Base-by-base conservation (phyloP, 64 coral and sea anemone genomes). In the Porites lutea region DNA sequence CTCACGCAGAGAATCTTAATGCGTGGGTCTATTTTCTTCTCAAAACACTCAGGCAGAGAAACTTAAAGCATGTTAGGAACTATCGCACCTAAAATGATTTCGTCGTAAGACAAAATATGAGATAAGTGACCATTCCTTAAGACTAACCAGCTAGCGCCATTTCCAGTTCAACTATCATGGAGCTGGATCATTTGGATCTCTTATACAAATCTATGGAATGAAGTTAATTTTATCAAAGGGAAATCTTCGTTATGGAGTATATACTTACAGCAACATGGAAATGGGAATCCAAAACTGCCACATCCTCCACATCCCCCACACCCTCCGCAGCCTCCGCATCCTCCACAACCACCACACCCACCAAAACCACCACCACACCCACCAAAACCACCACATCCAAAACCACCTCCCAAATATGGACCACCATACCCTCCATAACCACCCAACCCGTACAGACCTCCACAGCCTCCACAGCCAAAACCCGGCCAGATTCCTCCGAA, bases 191-290 rank as follows among this genome's bases (percentile, higher is more conserved):
- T 37, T 1, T 37, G 27, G 27, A 37, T 37, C 27, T 37, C 27
- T 37, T 37, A 37, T 37, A 37, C 27, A 37, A 37, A 37, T 37
- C 27, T 37, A 37, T 37, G 27, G 27, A 37, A 37, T 37, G 27
- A 37, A 37, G 1, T 37, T 37, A 37, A 37, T 37, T 37, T 37
- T 37, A 37, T 21, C 11, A 21, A 13, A 3, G 18, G 8, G 4
- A 0, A 14, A 50, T 6, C 3, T 76, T 76, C 46, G 6, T 75
- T 13, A 9, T 3, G 47, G 5, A 47, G 15, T 15, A 4, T 18
- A 4, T 23, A 84, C 81, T 84, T 84, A 84, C 81, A 84, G 47
- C 81, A 84, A 19, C 64, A 68, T 63, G 65, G 48, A 15, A 76
- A 50, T 13, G 73, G 73, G 51, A 76, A 76, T 84, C 81, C 63